These are phyloP conservation scores for Betta splendens DNA, from an alignment of 2,797 vertebrate species.

Conservation along the genomic window DNA sequence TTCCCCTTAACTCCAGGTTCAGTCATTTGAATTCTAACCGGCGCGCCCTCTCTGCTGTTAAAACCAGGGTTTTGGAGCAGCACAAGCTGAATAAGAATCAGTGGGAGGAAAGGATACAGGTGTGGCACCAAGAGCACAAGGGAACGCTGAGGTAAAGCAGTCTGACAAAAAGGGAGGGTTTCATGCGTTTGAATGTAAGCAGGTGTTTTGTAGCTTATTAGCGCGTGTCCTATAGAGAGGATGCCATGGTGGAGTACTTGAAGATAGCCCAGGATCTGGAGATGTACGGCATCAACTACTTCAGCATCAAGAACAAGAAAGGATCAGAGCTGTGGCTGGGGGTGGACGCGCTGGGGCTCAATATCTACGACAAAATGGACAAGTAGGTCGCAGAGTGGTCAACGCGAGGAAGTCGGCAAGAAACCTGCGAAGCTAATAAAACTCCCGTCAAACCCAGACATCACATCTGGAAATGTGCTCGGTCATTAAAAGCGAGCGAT, in stretches of 20 bases:
- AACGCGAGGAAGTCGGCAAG: too few species aligned
- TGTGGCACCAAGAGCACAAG: constrained; percentile 96
- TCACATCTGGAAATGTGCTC: too few species aligned
- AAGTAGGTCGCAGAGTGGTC: constrained; percentile 83
- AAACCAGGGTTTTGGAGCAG: constrained; percentile 93
- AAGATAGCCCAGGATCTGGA: constrained; percentile 98
- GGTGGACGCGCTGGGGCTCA: constrained; percentile 94
- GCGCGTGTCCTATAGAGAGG: constrained; percentile 82
- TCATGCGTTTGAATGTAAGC: constrained; percentile 3
- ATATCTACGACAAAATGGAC: constrained; percentile 97
- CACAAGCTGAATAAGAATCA: constrained; percentile 96
- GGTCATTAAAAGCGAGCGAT: too few species aligned
- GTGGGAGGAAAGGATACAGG: constrained; percentile 96
- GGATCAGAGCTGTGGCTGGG: constrained; percentile 96
- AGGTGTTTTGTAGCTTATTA: constrained; percentile 9
- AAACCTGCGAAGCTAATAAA: too few species aligned
- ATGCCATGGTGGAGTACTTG: constrained; percentile 96
- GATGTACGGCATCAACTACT: constrained; percentile 99
- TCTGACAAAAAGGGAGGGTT: constrained; percentile 1
- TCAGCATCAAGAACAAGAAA: constrained; percentile 98
- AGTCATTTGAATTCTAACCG: constrained; percentile 46
- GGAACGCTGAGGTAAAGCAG: constrained; percentile 89
- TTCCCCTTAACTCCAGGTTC: constrained; percentile 32
- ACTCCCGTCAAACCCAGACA: too few species aligned
- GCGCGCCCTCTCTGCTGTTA: constrained; percentile 43